Conservation (phyloP, 2,113 vertebrate species). For the Colinus virginianus region DNA sequence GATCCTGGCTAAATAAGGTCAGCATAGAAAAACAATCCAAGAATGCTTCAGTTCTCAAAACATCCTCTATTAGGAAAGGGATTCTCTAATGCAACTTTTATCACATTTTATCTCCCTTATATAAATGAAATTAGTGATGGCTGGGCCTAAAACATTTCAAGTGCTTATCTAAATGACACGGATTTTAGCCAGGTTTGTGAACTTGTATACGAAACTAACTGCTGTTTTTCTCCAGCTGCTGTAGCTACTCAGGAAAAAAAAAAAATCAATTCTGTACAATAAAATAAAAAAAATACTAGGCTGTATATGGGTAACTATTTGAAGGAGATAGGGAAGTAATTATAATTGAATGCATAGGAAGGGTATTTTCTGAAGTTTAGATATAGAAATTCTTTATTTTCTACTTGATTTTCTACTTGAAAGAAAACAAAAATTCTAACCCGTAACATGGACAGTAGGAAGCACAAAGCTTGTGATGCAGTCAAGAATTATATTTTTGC, state of each 20-base stretch:
- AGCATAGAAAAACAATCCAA: background rate
- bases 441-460: background rate
- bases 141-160: background rate
- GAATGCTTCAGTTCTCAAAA: constrained; percentile 9
- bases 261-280: background rate
- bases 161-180: background rate
- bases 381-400: background rate
- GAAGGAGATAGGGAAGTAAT: background rate
- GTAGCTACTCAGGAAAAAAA: background rate
- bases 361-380: background rate
- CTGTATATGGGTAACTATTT: background rate
- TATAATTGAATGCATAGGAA: background rate
- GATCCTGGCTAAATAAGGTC: constrained; percentile 21
- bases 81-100: background rate
- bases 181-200: background rate
- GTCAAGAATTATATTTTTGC: background rate
- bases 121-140: background rate
- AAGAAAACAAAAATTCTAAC: background rate
- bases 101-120: background rate
- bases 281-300: background rate
- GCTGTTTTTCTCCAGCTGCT: background rate
- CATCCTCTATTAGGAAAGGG: background rate
- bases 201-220: background rate
- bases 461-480: background rate
- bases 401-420: background rate